Evolutionary conservation across 1,140 invertebrate species (phyloP), one percentile per base, ranked within the genome.

Genomic region (Ceratitis capitata): DNA sequence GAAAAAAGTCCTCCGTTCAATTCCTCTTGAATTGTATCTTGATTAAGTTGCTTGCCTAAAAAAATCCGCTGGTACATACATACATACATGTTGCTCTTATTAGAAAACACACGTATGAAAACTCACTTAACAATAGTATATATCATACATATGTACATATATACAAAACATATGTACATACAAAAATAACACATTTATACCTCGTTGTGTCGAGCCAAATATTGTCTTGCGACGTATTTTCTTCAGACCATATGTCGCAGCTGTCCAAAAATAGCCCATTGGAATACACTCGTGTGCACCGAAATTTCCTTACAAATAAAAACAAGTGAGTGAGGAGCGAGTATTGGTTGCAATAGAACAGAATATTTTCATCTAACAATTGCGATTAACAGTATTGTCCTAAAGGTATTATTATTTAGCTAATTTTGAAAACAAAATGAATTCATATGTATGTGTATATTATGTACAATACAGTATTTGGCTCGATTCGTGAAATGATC

Each of bases 221-320:
- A 47, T 45, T 78, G 39, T 78, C 69, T 45, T 78, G 69, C 69
- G 69, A 78, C 69, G 69, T 78, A 78, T 78, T 45, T 78, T 78
- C 69, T 78, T 78, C 39, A 19, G 39, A 42, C 69, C 69, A 78
- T 78, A 78, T 78, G 69, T 78, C 69, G 39, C 69, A 78, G 35
- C 69, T 23, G 12, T n/a, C 35, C 39, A 78, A 78, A 78, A 78
- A 78, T 78, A 78, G 69, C 39, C 7, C 42, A 78, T 26, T 78
- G 69, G n/a, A 78, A 78, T 35, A 45, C 45, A 78, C 42, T 45
- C 39, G 39, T 64, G 29, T 78, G 39, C 69, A 78, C 39, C 69
- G 32, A 45, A 47, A 45, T 78, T 42, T 78, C 69, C 32, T 78
- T 26, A 9, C 39, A 78, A 78, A 78, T 42, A 78, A 78, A 23